Evolutionary conservation across 2,113 vertebrate genomes (phyloP).

Genomic region (Bostrychus sinensis): DNA sequence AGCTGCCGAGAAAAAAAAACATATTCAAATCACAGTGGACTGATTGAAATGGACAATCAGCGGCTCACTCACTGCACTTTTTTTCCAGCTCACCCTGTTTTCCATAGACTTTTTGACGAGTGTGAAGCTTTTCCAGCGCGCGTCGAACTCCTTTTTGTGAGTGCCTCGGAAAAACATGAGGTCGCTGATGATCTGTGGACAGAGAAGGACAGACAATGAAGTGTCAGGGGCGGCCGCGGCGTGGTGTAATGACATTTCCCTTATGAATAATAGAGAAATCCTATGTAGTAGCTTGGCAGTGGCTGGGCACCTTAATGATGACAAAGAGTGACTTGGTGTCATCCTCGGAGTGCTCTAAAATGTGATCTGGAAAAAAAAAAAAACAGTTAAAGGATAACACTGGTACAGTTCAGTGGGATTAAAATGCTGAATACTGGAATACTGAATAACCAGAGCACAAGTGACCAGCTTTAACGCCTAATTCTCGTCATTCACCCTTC

Average conservation of each 20-base stretch:
- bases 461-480: too few species aligned
- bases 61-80: not conserved
- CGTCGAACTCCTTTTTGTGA: conserved; percentile 97
- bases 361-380: conserved; percentile 78
- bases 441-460: too few species aligned
- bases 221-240: conserved; percentile 6
- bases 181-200: conserved; percentile 89
- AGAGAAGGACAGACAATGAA: conserved; percentile 37
- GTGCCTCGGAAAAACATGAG: conserved; percentile 94
- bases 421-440: too few species aligned
- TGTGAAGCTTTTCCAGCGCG: conserved; percentile 97
- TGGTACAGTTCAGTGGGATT: not conserved
- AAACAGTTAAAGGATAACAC: not conserved
- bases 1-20: conserved; percentile 79
- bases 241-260: conserved; percentile 13
- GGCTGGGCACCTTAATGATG: conserved; percentile 89
- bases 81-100: conserved; percentile 87
- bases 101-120: conserved; percentile 99
- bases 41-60: conserved; percentile 31
- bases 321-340: conserved; percentile 97
- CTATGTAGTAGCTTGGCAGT: not conserved
- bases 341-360: conserved; percentile 94
- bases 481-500: too few species aligned
- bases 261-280: conserved; percentile 27
- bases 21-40: conserved; percentile 11